Base-by-base conservation (phyloP, 2,797 vertebrate species). In the Ispidina picta region DNA sequence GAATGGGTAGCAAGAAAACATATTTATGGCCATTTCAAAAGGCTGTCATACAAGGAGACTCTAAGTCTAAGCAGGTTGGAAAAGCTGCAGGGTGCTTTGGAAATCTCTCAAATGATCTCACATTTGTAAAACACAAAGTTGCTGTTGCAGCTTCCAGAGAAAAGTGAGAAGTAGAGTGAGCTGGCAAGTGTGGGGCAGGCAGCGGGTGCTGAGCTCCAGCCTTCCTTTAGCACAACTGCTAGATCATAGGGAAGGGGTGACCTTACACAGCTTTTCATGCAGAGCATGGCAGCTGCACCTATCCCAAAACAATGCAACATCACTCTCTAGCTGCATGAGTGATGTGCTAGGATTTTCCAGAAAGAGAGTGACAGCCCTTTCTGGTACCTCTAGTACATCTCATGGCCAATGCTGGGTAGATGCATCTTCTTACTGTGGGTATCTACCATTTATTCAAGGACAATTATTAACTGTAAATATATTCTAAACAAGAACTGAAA, bases 11-110 rank as follows among this genome's bases (percentile, higher is more conserved):
- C 0, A 2, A 93, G 86, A 91, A 88, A 88, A 90, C 89, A 93
- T 94, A 93, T 96, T 84, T 89, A 83, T 94, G 91, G 64, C 41
- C 71, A 18, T 76, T 95, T 95, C 80, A 91, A 94, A 93, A 91
- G 74, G 46, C 94, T 95, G 93, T 93, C 94, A 95, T 93, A 79
- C 26, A 46, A 71, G 91, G 91, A 96, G 94, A 86, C 94, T 83
- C 80, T 51, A 82, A 94, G 91, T 95, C 92, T 95, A 91, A 88
- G 71, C 68, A 94, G 74, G 80, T 64, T 92, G 75, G 68, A 90
- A 93, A 83, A 92, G 68, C 92, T 84, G 56, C 71, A 60, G 78
- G 48, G 89, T 5, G 6, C 85, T 92, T 89, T 91, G 89, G 77
- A 92, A 91, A 58, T 66, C 49, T 86, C 85, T 95, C 83, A 92